phyloP scores from a whole-genome alignment of 2,888 invertebrate genomes.

The Eugnorisma glareosa region DNA sequence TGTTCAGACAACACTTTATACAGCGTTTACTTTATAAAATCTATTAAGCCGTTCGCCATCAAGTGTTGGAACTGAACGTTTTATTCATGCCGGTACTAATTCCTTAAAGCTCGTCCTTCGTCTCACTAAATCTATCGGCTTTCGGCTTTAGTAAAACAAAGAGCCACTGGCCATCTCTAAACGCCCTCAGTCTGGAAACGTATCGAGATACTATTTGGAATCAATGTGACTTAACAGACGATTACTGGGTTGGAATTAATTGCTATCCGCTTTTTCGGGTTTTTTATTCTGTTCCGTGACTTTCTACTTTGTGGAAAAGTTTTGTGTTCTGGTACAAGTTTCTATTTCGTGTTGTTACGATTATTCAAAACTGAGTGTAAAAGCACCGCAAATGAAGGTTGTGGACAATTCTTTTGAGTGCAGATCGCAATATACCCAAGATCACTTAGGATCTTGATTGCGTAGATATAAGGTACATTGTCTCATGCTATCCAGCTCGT shows the following conservation, averaged over 20 bases:
- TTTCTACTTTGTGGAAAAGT: constrained; percentile 24
- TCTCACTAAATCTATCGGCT: constrained; percentile 70
- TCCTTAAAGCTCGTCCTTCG: constrained; percentile 62
- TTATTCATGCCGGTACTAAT: constrained; percentile 71
- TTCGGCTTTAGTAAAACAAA: constrained; percentile 69
- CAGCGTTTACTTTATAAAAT: constrained; percentile 57
- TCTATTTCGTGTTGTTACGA: not conserved
- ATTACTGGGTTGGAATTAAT: constrained; percentile 55
- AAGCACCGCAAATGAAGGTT: not conserved
- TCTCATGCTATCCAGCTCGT: not conserved
- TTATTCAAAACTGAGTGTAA: not conserved
- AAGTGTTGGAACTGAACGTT: constrained; percentile 53
- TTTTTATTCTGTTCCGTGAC: constrained; percentile 28
- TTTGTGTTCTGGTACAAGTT: not conserved
- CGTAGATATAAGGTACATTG: constrained; percentile 7
- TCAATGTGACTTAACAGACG: constrained; percentile 53
- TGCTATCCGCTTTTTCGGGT: constrained; percentile 33
- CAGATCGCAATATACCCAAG: not conserved
- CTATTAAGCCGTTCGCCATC: constrained; percentile 52
- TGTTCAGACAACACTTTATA: constrained; percentile 47
- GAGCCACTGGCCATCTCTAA: constrained; percentile 65
- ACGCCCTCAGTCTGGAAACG: constrained; percentile 49
- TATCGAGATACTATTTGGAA: constrained; percentile 46
- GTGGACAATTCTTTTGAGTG: not conserved
- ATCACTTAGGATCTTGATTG: not conserved